Evolutionary conservation across 2,113 vertebrate species (phyloP), one percentile per base, ranked within the genome.

Genomic region (Tamias sibiricus): DNA sequence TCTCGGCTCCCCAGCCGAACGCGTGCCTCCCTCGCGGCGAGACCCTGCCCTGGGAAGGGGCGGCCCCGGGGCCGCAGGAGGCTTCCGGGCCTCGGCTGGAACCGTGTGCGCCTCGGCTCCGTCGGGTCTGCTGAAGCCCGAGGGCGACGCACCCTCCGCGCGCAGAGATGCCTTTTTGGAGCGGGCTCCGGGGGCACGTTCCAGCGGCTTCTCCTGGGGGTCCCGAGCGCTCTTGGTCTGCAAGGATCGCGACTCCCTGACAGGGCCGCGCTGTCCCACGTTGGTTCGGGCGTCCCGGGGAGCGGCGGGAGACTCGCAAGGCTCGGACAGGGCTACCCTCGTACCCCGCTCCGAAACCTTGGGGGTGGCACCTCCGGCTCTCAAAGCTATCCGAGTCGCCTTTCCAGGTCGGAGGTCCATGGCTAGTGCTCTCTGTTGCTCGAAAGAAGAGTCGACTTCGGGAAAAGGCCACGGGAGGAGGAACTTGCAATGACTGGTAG

Each of bases 31-130:
- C 10, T 17, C 0, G 35, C 54, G 8, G 42, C 57, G 42, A 66
- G 75, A 42, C 8, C 42, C 22, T 0, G 17, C 12, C 8, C 32
- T 11, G 52, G 40, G 6, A 8, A 3, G 5, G 3, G 59, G 12
- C 6, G 0, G 6, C n/a, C 2, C 57, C 0, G 3, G 26, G 22
- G 1, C 24, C 6, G 19, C 74, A 0, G 22, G 54, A 12, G 64
- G 30, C 17, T 26, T 49, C 13, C 0, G 30, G 12, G 11, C 35
- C 16, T 40, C 44, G 6, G 59, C 30, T 8, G 57, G 0, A 2
- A 5, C 8, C 7, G 10, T 6, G 54, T 0, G 71, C 42, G 52
- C 8, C 4, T 71, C 47, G 32, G 16, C 24, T 32, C 14, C 5
- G 19, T 20, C 54, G 1, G 57, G 0, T 22, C 57, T 59, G 9